Evolutionary conservation across 2,797 vertebrate species (phyloP), one percentile per base, ranked within the genome.

Genomic region (Channa striata): DNA sequence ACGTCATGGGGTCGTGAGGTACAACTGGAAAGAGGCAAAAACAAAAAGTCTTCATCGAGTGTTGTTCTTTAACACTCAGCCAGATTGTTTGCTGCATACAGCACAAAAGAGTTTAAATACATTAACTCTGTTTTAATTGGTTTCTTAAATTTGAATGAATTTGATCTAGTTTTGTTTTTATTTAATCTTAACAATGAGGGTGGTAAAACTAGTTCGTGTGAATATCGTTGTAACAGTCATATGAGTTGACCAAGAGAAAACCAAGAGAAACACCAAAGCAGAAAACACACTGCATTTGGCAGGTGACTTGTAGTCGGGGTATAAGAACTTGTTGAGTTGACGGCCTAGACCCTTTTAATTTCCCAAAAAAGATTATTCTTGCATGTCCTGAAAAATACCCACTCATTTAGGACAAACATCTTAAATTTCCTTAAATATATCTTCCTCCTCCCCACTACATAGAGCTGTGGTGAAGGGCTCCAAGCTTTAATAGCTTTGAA

Each of bases 371-470:
- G 6, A 30, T 67, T 68, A 79, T 77, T 78, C 51, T 62, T 74
- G 40, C 39, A 30, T 19, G 43, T 77, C 81, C 69, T 77, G 72
- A 84, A 58, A 81, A 81, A 58, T 43, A 53, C 83, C 54, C 37
- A 34, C 36, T 76, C 58, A 64, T 25, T 54, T 50, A 50, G 37
- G 10, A 37, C 61, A 44, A 39, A 36, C 14, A 62, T 71, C 43
- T 37, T 61, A 58, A 63, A 77, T 73, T 58, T 59, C 36, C 66
- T 70, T 75, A 78, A 81, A 77, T 66, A 59, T 57, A 68, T 36
- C 21, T 1, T 50, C 51, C 33, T 68, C 16, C 23, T 62, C 58
- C 33, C 59, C 77, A 77, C 75, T 74, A 69, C 73, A 78, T 2
- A 56, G 70, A 43, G 21, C 53, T 64, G 21, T 46, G n/a, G 23